Evolutionary conservation across 1,140 invertebrate species (phyloP).

Genomic region (Adelges cooleyi): DNA sequence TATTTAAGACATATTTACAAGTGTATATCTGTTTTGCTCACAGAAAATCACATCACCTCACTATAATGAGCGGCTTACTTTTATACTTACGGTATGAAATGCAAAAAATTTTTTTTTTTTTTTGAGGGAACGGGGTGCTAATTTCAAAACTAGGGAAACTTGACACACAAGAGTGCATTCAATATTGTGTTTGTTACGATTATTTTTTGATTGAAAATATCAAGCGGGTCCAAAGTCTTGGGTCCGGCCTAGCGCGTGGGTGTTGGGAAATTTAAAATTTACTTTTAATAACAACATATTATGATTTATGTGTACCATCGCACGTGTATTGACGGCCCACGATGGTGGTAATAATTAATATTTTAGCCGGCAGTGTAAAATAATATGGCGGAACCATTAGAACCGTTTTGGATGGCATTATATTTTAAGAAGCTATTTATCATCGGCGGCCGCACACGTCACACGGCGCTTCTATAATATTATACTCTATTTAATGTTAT

Average conservation of each 20-base stretch:
- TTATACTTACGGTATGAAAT: no score
- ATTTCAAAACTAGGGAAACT: neutral
- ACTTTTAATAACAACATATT: neutral
- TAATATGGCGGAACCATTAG: slow-evolving; percentile 3
- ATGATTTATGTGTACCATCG: no score
- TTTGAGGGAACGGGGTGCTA: no score
- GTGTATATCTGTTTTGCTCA: no score
- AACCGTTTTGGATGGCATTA: slow-evolving; percentile 14
- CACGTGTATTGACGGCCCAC: slow-evolving; percentile 4
- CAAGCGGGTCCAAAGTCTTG: no score
- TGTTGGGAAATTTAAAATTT: slow-evolving; percentile 1
- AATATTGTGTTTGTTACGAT: no score
- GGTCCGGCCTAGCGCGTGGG: neutral
- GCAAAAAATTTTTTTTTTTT: no score
- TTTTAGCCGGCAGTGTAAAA: neutral
- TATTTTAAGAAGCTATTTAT: slow-evolving; percentile 7
- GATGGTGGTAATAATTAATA: neutral
- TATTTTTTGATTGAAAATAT: no score
- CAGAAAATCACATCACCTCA: no score
- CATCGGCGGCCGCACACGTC: neutral
- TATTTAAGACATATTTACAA: no score
- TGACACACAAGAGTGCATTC: neutral
- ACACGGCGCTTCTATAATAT: neutral
- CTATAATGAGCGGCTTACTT: no score
- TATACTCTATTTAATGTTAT: no score